A percentile compares a stretch with the other conserved stretches of the same genome.
These are phyloP conservation scores for Schizothorax lantsangensis DNA, from an alignment of 2,797 vertebrate species.

Conservation along the genomic window DNA sequence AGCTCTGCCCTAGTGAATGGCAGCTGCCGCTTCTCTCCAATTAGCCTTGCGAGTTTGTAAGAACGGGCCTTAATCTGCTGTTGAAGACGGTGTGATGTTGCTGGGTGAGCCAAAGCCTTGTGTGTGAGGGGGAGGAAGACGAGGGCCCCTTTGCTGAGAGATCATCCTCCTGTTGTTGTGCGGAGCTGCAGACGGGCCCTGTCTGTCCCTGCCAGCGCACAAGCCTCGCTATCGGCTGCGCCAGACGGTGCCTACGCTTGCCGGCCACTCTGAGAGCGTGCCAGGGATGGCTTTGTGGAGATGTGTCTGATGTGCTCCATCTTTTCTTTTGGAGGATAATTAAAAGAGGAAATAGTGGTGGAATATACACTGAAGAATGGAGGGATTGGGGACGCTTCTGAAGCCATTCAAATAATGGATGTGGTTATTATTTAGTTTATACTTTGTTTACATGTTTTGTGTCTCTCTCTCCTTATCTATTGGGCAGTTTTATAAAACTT, in stretches of 20 bases:
- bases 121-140: slow-evolving; percentile 68
- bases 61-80: slow-evolving; percentile 76
- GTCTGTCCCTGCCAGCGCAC: slow-evolving; percentile 76
- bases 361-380: slow-evolving; percentile 75
- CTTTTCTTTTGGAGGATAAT: slow-evolving; percentile 81
- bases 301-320: slow-evolving; percentile 83
- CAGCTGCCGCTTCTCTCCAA: slow-evolving; percentile 52
- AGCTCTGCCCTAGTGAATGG: slow-evolving; percentile 44
- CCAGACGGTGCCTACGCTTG: slow-evolving; percentile 74
- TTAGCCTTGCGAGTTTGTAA: slow-evolving; percentile 52
- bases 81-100: slow-evolving; percentile 73
- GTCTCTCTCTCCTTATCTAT: slow-evolving; percentile 40
- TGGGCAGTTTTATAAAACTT: slow-evolving; percentile 66
- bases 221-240: slow-evolving; percentile 78
- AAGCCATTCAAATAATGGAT: slow-evolving; percentile 78
- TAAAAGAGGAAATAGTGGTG: slow-evolving; percentile 83
- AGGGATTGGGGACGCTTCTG: slow-evolving; percentile 57
- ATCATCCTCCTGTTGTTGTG: slow-evolving; percentile 81
- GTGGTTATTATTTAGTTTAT: slow-evolving; percentile 79
- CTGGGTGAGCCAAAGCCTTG: slow-evolving; percentile 71
- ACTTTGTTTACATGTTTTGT: slow-evolving; percentile 63
- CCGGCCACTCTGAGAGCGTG: slow-evolving; percentile 78
- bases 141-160: slow-evolving; percentile 75
- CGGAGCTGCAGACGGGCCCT: slow-evolving; percentile 77
- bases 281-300: slow-evolving; percentile 82